Evolutionary conservation across 2,113 vertebrate genomes (phyloP).

Genomic region (Ia io): DNA sequence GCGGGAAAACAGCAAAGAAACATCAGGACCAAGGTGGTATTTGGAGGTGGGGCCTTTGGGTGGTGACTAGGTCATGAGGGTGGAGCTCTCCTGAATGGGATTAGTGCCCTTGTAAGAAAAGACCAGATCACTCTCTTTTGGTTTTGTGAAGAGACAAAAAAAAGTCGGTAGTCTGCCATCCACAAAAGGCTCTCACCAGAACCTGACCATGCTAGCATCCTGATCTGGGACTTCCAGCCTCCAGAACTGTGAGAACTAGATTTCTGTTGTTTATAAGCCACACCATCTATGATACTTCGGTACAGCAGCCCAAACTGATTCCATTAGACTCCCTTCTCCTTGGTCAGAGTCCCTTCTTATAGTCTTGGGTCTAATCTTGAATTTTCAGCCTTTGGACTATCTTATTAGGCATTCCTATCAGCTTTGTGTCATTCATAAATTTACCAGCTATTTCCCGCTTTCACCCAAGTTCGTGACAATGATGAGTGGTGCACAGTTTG

Average conservation of each 20-base stretch:
- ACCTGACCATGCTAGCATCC: background rate
- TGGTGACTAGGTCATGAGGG: background rate
- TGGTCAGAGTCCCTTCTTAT: background rate
- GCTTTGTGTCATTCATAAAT: background rate
- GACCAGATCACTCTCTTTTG: background rate
- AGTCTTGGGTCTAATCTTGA: background rate
- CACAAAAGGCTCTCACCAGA: background rate
- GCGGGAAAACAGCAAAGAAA: background rate
- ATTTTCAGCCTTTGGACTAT: background rate
- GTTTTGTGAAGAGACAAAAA: background rate
- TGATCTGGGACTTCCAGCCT: background rate
- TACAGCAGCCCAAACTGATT: background rate
- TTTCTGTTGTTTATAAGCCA: background rate
- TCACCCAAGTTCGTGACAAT: background rate
- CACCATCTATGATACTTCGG: background rate
- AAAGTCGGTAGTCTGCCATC: background rate
- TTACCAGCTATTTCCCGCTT: background rate
- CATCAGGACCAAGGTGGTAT: background rate
- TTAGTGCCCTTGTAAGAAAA: background rate
- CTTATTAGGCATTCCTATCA: background rate
- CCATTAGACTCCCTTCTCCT: background rate
- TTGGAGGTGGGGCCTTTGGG: background rate
- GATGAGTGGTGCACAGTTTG: background rate
- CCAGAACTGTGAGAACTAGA: background rate
- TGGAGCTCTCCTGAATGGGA: background rate